phyloP scores from a whole-genome alignment of 1,140 invertebrate species.

The Sitodiplosis mosellana region DNA sequence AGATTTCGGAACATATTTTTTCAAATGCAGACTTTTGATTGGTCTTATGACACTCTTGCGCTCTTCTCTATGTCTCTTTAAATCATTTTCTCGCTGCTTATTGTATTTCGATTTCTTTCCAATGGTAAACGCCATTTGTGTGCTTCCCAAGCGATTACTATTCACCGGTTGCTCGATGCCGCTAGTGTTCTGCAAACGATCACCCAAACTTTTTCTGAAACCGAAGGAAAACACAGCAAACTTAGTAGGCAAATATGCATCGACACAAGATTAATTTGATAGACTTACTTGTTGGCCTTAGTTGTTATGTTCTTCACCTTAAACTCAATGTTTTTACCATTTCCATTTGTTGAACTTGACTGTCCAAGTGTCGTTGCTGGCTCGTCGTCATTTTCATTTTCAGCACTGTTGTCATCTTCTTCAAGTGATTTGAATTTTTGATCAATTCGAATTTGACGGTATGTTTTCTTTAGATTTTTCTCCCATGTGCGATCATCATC shows the following conservation, averaged over 20 bases:
- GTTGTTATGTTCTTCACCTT: slow-evolving; percentile 24
- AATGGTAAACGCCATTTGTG: slow-evolving; percentile 58
- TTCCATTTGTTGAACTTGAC: slow-evolving; percentile 36
- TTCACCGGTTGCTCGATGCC: slow-evolving; percentile 33
- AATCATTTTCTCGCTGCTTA: slow-evolving; percentile 29
- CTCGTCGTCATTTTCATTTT: slow-evolving; percentile 17
- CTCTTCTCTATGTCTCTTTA: slow-evolving; percentile 48
- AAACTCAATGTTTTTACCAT: slow-evolving; percentile 41
- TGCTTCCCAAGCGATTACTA: slow-evolving; percentile 41
- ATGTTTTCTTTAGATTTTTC: slow-evolving; percentile 62
- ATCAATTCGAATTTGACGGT: slow-evolving; percentile 26
- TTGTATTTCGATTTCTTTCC: slow-evolving; percentile 30
- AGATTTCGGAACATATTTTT: slow-evolving; percentile 12
- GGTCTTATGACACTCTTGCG: slow-evolving; percentile 50
- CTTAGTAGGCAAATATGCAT: slow-evolving; percentile 8
- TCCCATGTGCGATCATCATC: slow-evolving; percentile 65
- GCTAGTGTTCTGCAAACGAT: slow-evolving; percentile 40
- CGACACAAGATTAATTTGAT: slow-evolving; percentile 3
- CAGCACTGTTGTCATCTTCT: slow-evolving; percentile 14
- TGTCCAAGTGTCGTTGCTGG: not conserved
- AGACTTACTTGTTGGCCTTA: slow-evolving; percentile 31
- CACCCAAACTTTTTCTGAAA: slow-evolving; percentile 45
- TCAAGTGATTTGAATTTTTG: slow-evolving; percentile 24
- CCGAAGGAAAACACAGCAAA: slow-evolving; percentile 12
- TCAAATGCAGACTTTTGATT: slow-evolving; percentile 27